Evolutionary conservation across 2,888 invertebrate genomes (phyloP), one percentile per base, ranked within the genome.

Genomic region (Perizoma flavofasciatum): DNA sequence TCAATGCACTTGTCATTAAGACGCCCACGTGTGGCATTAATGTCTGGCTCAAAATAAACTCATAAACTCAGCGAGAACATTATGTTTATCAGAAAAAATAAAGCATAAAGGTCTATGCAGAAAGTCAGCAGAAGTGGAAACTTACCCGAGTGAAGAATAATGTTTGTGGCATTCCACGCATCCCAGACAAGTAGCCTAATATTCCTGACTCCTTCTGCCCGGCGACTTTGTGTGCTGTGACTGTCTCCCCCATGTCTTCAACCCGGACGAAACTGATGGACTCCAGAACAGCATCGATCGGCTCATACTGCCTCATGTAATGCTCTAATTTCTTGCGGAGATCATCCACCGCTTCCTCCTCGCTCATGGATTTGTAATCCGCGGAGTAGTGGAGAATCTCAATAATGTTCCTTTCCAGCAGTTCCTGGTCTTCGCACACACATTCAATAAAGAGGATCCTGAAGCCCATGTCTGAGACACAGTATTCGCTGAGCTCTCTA

Each of bases 391-490:
- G 95, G 69, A 98, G 94, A 65, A 97, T 97, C 81, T 97, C 96
- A 81, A 92, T 89, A 63, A 93, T 92, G 73, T 92, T 91, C 59
- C 88, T 81, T 67, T 92, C 92, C 4, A 92, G 83, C 0, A 92
- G 67, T 53, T 86, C 88, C 55, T 92, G 89, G 68, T 98, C 97
- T 72, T 97, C 96, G 87, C 98, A 98, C 66, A 98, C 94, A 82
- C 97, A 97, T 85, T 98, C 98, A 68, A 98, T 95, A 89, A 98
- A 98, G 80, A 98, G 95, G 60, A 98, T 95, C 74, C 97, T 95
- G 87, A 96, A 97, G 61, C 96, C 96, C 88, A 95, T 93, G 67
- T 95, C 94, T 6, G 94, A 91, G 65, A 94, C 92, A 67, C 96
- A 95, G 77, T 96, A 95, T 61, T 95, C 94, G 79, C 94, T 93